Evolutionary conservation across 2,113 vertebrate genomes (phyloP).

Genomic region (Condylura cristata): DNA sequence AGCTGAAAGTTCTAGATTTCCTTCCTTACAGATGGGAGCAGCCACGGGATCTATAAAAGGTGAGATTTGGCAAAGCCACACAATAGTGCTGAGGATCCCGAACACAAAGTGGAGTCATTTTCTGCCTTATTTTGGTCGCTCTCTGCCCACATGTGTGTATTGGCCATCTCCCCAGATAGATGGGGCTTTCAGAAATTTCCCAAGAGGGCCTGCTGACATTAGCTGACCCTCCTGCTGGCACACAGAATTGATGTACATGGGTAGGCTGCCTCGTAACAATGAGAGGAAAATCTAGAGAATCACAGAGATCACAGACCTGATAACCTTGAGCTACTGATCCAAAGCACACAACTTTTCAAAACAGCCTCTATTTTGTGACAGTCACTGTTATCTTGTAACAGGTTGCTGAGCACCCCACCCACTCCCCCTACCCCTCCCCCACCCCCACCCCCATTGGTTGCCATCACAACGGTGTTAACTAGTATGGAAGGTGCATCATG

Average conservation of each 20-base stretch:
- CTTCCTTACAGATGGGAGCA: background rate
- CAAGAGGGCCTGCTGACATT: background rate
- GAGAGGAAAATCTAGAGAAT: background rate
- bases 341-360: background rate
- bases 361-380: background rate
- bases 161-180: background rate
- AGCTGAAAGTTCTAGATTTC: background rate
- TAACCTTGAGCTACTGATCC: background rate
- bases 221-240: background rate
- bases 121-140: background rate
- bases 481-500: accelerated
- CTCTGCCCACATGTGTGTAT: background rate
- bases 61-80: background rate
- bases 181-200: background rate
- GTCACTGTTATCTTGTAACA: background rate
- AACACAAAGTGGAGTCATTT: background rate
- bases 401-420: too few species aligned
- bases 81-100: background rate
- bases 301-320: background rate
- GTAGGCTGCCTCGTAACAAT: background rate
- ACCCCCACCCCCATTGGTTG: too few species aligned
- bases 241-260: background rate
- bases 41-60: background rate
- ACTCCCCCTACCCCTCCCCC: too few species aligned
- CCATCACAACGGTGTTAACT: background rate